Evolutionary conservation across 2,797 vertebrate species (phyloP), one percentile per base, ranked within the genome.

Genomic region (Eulemur albifrons): DNA sequence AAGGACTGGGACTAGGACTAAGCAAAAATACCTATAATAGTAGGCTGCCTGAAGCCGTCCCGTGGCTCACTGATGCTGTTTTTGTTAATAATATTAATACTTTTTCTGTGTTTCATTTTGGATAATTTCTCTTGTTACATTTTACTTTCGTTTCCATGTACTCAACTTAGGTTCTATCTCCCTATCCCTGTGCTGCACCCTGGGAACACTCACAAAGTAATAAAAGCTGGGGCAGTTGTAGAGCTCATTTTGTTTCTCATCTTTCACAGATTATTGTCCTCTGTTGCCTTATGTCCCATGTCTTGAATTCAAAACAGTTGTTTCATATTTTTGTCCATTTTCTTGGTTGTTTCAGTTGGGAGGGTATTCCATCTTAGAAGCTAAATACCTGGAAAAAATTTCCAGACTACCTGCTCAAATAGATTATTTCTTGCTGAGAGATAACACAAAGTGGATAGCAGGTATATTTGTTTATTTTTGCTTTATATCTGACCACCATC

Each of bases 311-410:
- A 43, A 90, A 93, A 54, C 21, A 89, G 27, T 25, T 70, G 4
- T 77, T 91, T 82, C 48, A 40, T 91, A 52, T 72, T 87, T 94
- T 91, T 94, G 76, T 83, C 52, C 52, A 83, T 50, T 90, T 86
- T 91, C 43, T 67, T 87, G 30, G 25, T 83, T 70, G 20, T 57
- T 50, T 35, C 11, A 84, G 2, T 43, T 87, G 27, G 72, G 10
- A 80, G 7, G 82, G 35, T 57, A 65, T 77, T 70, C 13, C 38
- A 72, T 43, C 63, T 84, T 69, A 80, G 57, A 94, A 92, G 57
- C n/a, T 43, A 73, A 93, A 85, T 67, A 38, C 13, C n/a, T 59
- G 35, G 18, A 90, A 73, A 11, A 73, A 15, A 20, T 83, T 65
- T 67, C 57, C 30, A 80, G 79, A 80, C 13, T 32, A 67, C 14